phyloP scores from a whole-genome alignment of 1,140 invertebrate species.

The Phymastichus coffea region DNA sequence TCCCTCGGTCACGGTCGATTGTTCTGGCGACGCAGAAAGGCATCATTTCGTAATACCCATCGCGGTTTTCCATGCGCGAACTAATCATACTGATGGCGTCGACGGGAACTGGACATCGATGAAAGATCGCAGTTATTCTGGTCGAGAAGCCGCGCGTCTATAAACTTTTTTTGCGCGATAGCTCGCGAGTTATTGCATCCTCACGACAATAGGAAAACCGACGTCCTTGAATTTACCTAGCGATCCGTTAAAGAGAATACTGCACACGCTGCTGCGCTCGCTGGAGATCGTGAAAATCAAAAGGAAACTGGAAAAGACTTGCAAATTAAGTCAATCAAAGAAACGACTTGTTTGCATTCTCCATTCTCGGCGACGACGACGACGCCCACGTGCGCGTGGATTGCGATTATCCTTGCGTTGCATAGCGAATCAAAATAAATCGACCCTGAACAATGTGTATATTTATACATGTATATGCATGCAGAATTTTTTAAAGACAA shows the following conservation, averaged over 20 bases:
- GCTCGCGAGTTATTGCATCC: no score
- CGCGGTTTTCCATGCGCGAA: no score
- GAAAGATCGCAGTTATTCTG: no score
- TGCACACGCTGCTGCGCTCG: slow-evolving; percentile 16
- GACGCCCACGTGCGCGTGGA: not conserved
- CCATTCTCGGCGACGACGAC: no score
- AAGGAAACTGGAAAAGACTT: slow-evolving; percentile 21
- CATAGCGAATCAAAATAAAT: not conserved
- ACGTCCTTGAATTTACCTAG: no score
- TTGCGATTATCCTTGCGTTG: not conserved
- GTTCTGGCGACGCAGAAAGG: slow-evolving; percentile 25
- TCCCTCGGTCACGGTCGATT: slow-evolving; percentile 40
- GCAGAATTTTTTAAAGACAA: no score
- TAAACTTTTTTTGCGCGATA: not conserved
- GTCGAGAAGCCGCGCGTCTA: not conserved
- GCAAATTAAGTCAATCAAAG: slow-evolving; percentile 1
- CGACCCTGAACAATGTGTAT: slow-evolving; percentile 16
- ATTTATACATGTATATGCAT: no score
- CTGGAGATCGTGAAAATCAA: slow-evolving; percentile 23
- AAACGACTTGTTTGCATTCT: not conserved
- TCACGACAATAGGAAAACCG: no score
- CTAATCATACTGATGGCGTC: no score
- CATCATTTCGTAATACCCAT: no score
- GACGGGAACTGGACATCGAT: no score
- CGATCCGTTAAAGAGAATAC: no score